These are phyloP conservation scores for Lathronympha strigana DNA, from an alignment of 2,888 invertebrate genomes.

Conservation along the genomic window DNA sequence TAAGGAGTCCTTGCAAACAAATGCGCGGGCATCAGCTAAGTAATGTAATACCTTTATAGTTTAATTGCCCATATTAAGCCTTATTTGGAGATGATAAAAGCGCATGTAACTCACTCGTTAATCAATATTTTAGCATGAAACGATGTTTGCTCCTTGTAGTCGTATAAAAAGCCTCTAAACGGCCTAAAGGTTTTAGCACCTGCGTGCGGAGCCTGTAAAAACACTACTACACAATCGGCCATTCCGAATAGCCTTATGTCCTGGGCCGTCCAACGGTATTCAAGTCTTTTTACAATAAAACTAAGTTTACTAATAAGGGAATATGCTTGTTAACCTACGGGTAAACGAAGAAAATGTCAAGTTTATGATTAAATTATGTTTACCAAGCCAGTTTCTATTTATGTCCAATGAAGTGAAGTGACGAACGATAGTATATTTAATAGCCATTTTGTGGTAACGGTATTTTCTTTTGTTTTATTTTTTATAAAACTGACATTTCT, in stretches of 20 bases:
- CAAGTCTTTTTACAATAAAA: neutral
- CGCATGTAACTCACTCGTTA: slow-evolving; percentile 1
- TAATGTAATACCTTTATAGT: neutral
- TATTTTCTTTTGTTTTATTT: neutral
- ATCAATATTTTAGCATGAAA: slow-evolving; percentile 1
- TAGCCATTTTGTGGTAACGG: neutral
- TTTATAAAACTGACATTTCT: no score
- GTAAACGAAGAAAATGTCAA: slow-evolving; percentile 20
- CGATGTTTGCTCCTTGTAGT: slow-evolving; percentile 13
- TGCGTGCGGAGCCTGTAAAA: slow-evolving; percentile 10
- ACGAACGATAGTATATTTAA: neutral
- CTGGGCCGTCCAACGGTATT: neutral
- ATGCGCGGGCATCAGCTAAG: no score
- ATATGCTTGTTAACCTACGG: slow-evolving; percentile 21
- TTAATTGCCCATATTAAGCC: neutral
- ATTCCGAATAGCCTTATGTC: slow-evolving; percentile 5
- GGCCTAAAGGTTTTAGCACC: slow-evolving; percentile 29
- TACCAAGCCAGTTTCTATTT: neutral
- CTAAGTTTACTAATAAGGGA: slow-evolving; percentile 16
- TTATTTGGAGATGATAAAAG: slow-evolving; percentile 12
- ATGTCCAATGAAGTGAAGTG: neutral
- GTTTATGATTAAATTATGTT: slow-evolving; percentile 16
- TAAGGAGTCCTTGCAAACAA: no score
- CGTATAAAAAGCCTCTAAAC: slow-evolving; percentile 16
- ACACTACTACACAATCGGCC: no score